phyloP scores from a whole-genome alignment of 1,140 invertebrate genomes.

The Copidosoma floridanum region DNA sequence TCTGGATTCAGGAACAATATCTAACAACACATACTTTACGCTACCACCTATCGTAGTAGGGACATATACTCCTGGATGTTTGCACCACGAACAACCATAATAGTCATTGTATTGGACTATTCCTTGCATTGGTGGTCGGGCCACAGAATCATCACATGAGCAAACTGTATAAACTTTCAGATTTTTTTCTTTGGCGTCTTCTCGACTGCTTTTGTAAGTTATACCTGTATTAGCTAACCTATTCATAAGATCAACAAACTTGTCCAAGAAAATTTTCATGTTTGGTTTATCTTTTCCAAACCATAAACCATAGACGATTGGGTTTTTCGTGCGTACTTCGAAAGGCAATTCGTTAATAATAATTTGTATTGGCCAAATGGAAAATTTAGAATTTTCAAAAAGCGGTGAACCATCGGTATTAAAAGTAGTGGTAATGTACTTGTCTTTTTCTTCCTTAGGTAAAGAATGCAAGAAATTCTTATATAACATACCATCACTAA shows the following conservation, averaged over 20 bases:
- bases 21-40: conserved; percentile 22
- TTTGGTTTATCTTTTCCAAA: conserved; percentile 22
- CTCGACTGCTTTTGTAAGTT: too few relatives aligned
- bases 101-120: too few relatives aligned
- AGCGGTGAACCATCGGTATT: conserved; percentile 20
- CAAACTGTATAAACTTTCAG: conserved; percentile 21
- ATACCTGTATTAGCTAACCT: neutral
- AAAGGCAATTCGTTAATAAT: conserved; percentile 26
- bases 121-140: too few relatives aligned
- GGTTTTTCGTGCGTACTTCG: neutral
- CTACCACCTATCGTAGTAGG: neutral
- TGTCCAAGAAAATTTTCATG: conserved; percentile 21
- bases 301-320: conserved; percentile 22
- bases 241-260: conserved; percentile 19
- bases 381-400: conserved; percentile 20
- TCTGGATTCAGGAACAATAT: neutral
- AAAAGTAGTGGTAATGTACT: conserved; percentile 9
- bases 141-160: conserved; percentile 25
- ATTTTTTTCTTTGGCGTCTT: too few relatives aligned
- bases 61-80: conserved; percentile 24
- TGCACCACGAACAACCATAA: conserved; percentile 27
- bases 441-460: conserved; percentile 3
- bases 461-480: neutral
- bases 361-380: conserved; percentile 23
- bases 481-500: conserved; percentile 17